Evolutionary conservation across 2,113 vertebrate genomes (phyloP).

Genomic region (Kryptolebias marmoratus): DNA sequence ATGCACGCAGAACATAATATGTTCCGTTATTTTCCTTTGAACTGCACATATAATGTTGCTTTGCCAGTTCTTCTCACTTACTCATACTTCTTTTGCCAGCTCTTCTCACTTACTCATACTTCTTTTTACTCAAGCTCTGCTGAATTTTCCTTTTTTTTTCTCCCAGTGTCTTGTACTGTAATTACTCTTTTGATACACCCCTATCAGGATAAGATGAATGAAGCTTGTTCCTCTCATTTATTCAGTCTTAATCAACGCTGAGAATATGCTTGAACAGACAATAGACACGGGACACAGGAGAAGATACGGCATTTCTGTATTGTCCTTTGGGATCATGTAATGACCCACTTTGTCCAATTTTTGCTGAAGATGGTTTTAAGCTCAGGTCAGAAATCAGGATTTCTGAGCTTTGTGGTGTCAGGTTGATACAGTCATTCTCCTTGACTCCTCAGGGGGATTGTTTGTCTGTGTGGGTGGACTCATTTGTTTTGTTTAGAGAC

Average conservation of each 20-base stretch:
- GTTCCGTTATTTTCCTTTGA: too few species aligned
- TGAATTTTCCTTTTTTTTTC: neutral
- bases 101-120: neutral
- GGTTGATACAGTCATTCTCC: conserved; percentile 24
- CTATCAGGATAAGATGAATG: conserved; percentile 33
- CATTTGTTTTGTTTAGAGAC: conserved; percentile 27
- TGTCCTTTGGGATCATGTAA: conserved; percentile 38
- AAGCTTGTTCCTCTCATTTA: conserved; percentile 28
- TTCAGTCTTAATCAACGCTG: conserved; percentile 39
- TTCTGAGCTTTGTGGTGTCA: conserved; percentile 30
- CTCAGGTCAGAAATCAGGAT: conserved; percentile 53
- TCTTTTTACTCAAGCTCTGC: neutral
- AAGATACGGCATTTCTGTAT: conserved; percentile 33
- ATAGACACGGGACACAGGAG: conserved; percentile 24
- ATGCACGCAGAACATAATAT: too few species aligned
- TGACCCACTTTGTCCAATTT: conserved; percentile 56
- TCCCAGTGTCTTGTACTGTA: conserved; percentile 11
- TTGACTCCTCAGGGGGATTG: conserved; percentile 6
- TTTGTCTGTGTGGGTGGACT: conserved; percentile 3
- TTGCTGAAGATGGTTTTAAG: conserved; percentile 30
- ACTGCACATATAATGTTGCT: too few species aligned
- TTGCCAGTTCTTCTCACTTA: neutral
- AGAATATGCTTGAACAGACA: conserved; percentile 22
- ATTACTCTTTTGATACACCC: conserved; percentile 37
- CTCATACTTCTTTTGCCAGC: neutral